Evolutionary conservation across 2,113 vertebrate genomes (phyloP).

Genomic region (Ovibos moschatus): DNA sequence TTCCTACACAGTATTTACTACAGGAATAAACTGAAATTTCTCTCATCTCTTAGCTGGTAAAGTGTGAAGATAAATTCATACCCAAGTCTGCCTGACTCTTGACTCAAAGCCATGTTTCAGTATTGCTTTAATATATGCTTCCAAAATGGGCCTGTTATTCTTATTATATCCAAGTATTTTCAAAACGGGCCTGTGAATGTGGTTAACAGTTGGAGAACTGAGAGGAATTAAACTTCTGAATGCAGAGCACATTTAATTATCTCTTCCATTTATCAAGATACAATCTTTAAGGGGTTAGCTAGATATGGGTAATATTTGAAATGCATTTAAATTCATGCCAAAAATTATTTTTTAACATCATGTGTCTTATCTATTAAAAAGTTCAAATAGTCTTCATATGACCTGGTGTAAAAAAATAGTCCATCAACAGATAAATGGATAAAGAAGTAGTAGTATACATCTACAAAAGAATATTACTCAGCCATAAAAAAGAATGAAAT

Average conservation of each 20-base stretch:
- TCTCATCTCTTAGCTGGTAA: neutral
- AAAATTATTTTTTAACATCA: neutral
- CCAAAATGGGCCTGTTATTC: neutral
- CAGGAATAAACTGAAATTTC: neutral
- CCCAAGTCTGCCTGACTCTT: neutral
- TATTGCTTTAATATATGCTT: neutral
- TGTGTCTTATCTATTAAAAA: neutral
- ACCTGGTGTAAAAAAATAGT: neutral
- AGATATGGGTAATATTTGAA: neutral
- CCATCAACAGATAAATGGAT: neutral
- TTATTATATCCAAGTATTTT: neutral
- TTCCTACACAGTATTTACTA: neutral
- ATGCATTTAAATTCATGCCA: neutral
- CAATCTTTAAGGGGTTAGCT: neutral
- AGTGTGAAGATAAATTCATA: neutral
- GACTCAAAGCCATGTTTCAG: neutral
- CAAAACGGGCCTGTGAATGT: neutral
- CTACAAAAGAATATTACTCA: neutral
- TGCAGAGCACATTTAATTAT: neutral
- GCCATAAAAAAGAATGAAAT: neutral
- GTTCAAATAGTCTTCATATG: neutral
- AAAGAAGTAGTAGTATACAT: neutral
- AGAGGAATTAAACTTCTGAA: neutral
- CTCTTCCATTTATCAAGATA: neutral
- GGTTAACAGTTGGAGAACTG: neutral